A percentile compares a stretch with the other conserved stretches of the same genome.
These are phyloP conservation scores for Melitaea athalia DNA, from an alignment of 2,888 invertebrate genomes.

Conservation along the genomic window DNA sequence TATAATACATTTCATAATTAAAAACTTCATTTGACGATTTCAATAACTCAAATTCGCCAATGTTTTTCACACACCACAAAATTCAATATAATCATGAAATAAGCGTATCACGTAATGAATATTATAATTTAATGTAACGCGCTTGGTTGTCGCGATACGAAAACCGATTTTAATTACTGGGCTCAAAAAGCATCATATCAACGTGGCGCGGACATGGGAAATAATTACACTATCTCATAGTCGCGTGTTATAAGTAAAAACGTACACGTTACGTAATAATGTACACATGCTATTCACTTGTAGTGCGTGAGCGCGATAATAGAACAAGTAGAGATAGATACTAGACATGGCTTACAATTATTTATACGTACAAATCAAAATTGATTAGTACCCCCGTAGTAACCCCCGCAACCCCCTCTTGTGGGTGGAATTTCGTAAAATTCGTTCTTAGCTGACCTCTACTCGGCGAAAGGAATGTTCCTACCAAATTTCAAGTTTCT, in stretches of 20 bases:
- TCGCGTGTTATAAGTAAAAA: constrained; percentile 50
- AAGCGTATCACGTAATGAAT: constrained; percentile 38
- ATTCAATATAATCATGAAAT: constrained; percentile 40
- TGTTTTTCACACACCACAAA: constrained; percentile 33
- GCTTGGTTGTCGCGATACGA: constrained; percentile 37
- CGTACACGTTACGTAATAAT: constrained; percentile 51
- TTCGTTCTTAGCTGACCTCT: too few relatives aligned
- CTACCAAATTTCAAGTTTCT: too few relatives aligned
- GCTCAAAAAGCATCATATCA: constrained; percentile 43
- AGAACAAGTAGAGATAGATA: neutral
- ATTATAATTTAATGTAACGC: constrained; percentile 36
- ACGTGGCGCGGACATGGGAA: constrained; percentile 47
- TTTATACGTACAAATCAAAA: neutral
- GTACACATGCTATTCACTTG: constrained; percentile 51
- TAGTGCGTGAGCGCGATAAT: constrained; percentile 1
- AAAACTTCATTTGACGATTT: constrained; percentile 17
- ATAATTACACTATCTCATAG: constrained; percentile 68
- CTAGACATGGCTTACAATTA: neutral
- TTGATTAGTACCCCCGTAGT: too few relatives aligned
- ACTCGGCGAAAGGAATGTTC: too few relatives aligned
- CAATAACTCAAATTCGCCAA: constrained; percentile 30
- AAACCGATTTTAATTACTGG: constrained; percentile 48
- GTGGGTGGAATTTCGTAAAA: too few relatives aligned
- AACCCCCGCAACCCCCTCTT: too few relatives aligned
- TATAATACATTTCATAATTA: constrained; percentile 22